These are phyloP conservation scores for Verasper variegatus DNA, from an alignment of 2,113 vertebrate genomes.

Conservation along the genomic window DNA sequence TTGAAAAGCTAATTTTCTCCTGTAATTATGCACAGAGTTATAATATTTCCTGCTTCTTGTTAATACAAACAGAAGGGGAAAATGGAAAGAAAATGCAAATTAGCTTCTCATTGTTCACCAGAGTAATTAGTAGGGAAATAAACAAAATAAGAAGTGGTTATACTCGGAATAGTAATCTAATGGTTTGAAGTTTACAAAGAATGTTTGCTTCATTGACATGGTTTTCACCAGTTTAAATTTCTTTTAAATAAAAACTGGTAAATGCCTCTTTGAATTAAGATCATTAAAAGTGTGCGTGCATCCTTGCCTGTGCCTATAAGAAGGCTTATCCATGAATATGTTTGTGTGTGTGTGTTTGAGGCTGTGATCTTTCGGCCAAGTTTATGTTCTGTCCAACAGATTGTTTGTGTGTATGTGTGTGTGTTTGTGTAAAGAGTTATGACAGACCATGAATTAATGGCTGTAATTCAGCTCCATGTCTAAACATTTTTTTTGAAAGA, in stretches of 20 bases:
- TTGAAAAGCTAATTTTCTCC: neutral
- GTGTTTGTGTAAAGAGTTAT: slow-evolving; percentile 39
- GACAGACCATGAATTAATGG: slow-evolving; percentile 58
- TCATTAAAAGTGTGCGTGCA: neutral
- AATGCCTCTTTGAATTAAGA: no score
- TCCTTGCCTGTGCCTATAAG: no score
- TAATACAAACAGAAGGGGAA: neutral
- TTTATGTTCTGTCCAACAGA: slow-evolving; percentile 20
- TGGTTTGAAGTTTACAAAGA: no score
- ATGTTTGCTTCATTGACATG: no score
- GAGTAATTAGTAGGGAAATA: no score
- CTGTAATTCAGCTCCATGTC: slow-evolving; percentile 52
- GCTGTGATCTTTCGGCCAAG: no score
- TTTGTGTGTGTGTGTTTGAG: neutral
- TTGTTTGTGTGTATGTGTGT: slow-evolving; percentile 12
- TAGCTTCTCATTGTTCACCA: no score
- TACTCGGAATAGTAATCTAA: no score
- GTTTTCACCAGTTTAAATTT: no score
- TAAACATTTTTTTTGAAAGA: slow-evolving; percentile 74
- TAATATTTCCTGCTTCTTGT: neutral
- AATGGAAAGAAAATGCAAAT: neutral
- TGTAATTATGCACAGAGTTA: neutral
- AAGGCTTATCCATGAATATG: neutral
- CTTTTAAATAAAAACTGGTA: no score
- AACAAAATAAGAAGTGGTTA: no score